Base-by-base conservation (phyloP, 2,888 invertebrate genomes). In the Incurvaria masculella region DNA sequence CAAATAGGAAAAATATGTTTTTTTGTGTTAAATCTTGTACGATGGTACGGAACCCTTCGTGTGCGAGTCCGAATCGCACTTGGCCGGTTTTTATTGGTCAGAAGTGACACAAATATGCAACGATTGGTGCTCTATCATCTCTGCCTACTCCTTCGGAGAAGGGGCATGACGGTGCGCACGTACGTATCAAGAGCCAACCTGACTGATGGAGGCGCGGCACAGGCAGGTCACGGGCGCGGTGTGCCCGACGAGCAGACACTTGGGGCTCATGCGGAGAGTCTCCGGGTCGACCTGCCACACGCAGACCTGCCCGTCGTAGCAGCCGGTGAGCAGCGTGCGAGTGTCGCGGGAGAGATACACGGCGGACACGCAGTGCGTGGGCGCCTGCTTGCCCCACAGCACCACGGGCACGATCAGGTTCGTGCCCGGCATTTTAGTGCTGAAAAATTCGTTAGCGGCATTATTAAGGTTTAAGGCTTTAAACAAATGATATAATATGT, bases 241-340 rank as follows among this genome's bases (percentile, higher is more conserved):
- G 61, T 99, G 99, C 0, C 98, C 98, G 43, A 98, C 94, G 45
- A 84, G 76, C 57, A 99, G 80, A 69, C 94, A 96, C 49, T 94
- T 81, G 0, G 98, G 98, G 10, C 88, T 91, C 86, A 97, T 91
- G 84, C 92, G 88, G 52, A 94, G 66, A 0, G 87, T 86, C 55
- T 87, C 86, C 0, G 91, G 89, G 56, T 93, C 88, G 27, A 68
- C 69, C 62, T 79, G 83, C 98, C 98, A 99, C 45, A 98, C 82
- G 65, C 96, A 95, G 58, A 99, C 93, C 71, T 98, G 98, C 5
- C 98, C 99, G 76, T 99, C 98, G 63, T 97, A 94, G 69, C 97
- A 96, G 26, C 97, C 98, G 2, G 98, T 98, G 43, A 97, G 91
- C 43, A 99, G 80, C 10, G 94, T 94, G 66, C 86, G 89, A 68